Evolutionary conservation across 2,113 vertebrate genomes (phyloP), one percentile per base, ranked within the genome.

Genomic region (Sula dactylatra): DNA sequence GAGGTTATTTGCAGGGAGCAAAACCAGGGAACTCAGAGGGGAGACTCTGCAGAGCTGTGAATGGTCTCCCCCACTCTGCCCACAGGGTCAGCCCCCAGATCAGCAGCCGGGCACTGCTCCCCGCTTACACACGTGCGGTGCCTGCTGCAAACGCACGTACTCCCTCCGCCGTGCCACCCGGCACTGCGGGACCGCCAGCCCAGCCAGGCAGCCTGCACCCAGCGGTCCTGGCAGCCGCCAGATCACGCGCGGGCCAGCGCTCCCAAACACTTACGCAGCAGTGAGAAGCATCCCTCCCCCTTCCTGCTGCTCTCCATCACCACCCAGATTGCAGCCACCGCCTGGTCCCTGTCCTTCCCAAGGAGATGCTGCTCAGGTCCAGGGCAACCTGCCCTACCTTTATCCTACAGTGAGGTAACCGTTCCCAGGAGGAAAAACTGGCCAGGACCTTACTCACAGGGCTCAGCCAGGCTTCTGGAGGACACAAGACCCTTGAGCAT

Each of bases 81-180:
- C 6, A 0, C 24, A n/a, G 70, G 22, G 20, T 4, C 9, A 4
- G 1, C 12, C 19, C 61, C 31, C 1, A 15, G 71, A 9, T 19
- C 40, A 52, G 77, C 91, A 82, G 47, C 2, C 2, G 2, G 78
- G 79, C 29, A 2, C 77, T 26, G 81, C 44, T 79, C 34, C 29
- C 50, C 1, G 0, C 58, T 83, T 70, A 13, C 70, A 45, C 6
- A 15, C 5, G 49, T 1, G 36, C 2, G 5, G 36, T 25, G 88
- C 74, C 81, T 50, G 82, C 80, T 86, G 76, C 71, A 78, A 67
- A 34, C 0, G 4, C 91, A 83, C 20, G 16, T 64, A 10, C 25
- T 36, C 40, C 52, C 86, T 45, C 1, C 0, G 6, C 79, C 0
- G 22, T 81, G 94, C 59, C 84, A 86, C 49, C 89, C 76, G 8